phyloP scores from a whole-genome alignment of 2,888 invertebrate species.

The Eumerus sabulonum region DNA sequence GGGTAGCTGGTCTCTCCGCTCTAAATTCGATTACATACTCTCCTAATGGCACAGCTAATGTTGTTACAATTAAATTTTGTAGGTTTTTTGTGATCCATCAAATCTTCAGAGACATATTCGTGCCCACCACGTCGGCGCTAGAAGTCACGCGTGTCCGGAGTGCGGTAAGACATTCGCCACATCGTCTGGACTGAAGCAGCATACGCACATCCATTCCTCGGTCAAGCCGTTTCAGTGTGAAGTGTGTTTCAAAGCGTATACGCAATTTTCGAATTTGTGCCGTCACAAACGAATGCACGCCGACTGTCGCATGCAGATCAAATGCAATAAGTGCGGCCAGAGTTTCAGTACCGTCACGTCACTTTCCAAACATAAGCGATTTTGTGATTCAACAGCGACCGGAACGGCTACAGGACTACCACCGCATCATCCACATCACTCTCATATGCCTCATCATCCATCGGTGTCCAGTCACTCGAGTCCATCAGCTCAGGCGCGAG shows the following conservation, averaged over 20 bases:
- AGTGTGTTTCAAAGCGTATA: slow-evolving; percentile 98
- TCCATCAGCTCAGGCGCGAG: slow-evolving; percentile 54
- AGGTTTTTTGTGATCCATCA: slow-evolving; percentile 97
- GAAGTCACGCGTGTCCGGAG: slow-evolving; percentile 98
- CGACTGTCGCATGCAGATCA: slow-evolving; percentile 95
- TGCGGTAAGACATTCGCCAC: slow-evolving; percentile 99
- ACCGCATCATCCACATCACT: slow-evolving; percentile 73
- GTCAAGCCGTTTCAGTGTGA: slow-evolving; percentile 98
- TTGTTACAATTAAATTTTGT: slow-evolving; percentile 77
- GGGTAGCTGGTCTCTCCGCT: slow-evolving; percentile 69
- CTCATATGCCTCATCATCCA: slow-evolving; percentile 53
- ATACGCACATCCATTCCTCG: slow-evolving; percentile 99
- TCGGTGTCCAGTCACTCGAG: slow-evolving; percentile 45
- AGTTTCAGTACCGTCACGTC: slow-evolving; percentile 95
- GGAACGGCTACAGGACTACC: slow-evolving; percentile 79
- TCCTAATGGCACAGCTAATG: slow-evolving; percentile 54
- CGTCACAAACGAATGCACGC: slow-evolving; percentile 99
- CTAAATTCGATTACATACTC: slow-evolving; percentile 55
- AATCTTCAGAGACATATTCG: slow-evolving; percentile 98
- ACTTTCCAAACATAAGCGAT: slow-evolving; percentile 96
- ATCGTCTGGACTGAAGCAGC: slow-evolving; percentile 98
- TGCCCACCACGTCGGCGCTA: slow-evolving; percentile 95
- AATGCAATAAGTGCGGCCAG: slow-evolving; percentile 96
- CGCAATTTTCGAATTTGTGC: slow-evolving; percentile 99
- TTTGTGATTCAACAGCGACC: slow-evolving; percentile 90